Evolutionary conservation across 1,140 invertebrate species (phyloP).

Genomic region (silkworm (Bombyx mori)): DNA sequence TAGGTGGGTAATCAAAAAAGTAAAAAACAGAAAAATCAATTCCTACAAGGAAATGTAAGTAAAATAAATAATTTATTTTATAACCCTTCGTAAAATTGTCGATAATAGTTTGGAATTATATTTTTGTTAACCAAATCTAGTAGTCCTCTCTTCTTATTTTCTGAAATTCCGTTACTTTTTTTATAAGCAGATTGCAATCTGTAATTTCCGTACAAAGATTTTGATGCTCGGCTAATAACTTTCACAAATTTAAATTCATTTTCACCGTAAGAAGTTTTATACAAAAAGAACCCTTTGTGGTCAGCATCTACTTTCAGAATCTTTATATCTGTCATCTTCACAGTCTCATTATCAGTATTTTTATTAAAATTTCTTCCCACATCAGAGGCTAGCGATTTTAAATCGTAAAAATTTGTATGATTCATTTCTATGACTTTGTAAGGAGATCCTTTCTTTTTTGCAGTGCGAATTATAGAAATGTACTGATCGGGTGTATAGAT

Average conservation of each 20-base stretch:
- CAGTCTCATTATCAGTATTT: neutral
- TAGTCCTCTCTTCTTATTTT: slow-evolving; percentile 1
- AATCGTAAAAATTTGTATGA: neutral
- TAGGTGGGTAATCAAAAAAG: neutral
- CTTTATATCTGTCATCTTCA: slow-evolving; percentile 1
- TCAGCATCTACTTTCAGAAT: neutral
- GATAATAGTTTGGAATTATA: slow-evolving; percentile 3
- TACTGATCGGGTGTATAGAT: no score
- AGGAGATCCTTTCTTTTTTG: slow-evolving; percentile 1
- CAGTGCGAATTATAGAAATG: neutral
- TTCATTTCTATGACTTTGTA: neutral
- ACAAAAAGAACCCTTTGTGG: neutral
- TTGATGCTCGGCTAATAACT: neutral
- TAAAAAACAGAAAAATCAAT: neutral
- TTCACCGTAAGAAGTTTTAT: neutral
- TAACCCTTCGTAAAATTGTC: neutral
- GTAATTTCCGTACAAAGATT: neutral
- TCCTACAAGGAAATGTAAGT: neutral
- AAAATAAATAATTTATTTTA: slow-evolving; percentile 1
- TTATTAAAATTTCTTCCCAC: slow-evolving; percentile 3
- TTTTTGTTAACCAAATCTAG: neutral
- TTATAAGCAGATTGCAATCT: slow-evolving; percentile 1
- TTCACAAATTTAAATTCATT: slow-evolving; percentile 1
- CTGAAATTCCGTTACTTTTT: neutral
- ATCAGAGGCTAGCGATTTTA: slow-evolving; percentile 1